Evolutionary conservation across 2,888 invertebrate species (phyloP), one percentile per base, ranked within the genome.

Genomic region (Nemapogon koenigi): DNA sequence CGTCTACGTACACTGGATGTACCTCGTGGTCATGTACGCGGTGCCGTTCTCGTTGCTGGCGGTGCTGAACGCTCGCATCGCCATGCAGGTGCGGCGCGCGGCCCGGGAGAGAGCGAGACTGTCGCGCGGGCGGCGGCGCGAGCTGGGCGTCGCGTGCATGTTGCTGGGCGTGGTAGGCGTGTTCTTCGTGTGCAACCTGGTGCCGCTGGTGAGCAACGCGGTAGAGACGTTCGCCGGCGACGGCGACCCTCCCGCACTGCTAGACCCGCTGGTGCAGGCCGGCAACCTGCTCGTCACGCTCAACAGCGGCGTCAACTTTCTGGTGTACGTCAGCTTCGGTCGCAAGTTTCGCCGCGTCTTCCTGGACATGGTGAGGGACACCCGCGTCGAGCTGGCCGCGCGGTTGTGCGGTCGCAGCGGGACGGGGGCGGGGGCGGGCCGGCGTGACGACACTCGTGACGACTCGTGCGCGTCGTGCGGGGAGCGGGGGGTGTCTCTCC

Each of bases 311-410:
- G 93, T 97, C 44, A 98, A 98, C 75, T 97, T 98, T 66, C 87
- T 98, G 47, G 95, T 98, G 52, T 98, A 98, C 78, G 96, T 97
- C 47, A 96, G 96, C 48, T 97, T 97, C 65, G 97, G 97, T 1
- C 94, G 97, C 63, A 97, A 97, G 65, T 97, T 97, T 76, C 91
- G 94, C 61, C 82, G 91, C 43, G 85, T 94, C 46, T 93, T 94
- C 65, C 71, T 91, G 48, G 81, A 88, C 65, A 82, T 90, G 66
- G 90, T 90, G 76, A 90, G 90, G 68, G 86, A 85, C 50, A 71
- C 82, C 31, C 72, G 75, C 11, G 62, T 81, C 48, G 76, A 83
- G 40, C 83, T 84, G 31, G 50, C 46, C 7, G 45, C 48, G 18
- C n/a, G n/a, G n/a, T 90, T 90, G 76, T 90, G 90, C 68, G 86